These are phyloP conservation scores for Helicoverpa zea DNA, from an alignment of 1,140 invertebrate genomes.

Conservation along the genomic window DNA sequence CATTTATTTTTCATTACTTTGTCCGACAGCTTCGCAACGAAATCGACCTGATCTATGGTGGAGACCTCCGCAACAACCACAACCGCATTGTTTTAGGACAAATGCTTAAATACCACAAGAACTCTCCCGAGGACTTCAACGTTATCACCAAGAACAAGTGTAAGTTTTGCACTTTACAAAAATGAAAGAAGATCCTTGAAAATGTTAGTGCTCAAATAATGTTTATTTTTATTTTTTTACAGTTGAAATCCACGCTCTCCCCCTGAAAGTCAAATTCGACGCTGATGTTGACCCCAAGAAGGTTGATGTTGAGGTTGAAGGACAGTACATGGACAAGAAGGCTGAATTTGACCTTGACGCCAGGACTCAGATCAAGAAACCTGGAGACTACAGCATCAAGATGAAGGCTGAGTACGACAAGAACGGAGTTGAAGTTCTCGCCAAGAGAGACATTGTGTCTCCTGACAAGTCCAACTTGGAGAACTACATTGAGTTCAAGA, in stretches of 20 bases:
- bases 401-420: slow-evolving; percentile 87
- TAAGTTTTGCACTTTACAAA: slow-evolving; percentile 56
- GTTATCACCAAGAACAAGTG: slow-evolving; percentile 81
- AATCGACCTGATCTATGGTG: slow-evolving; percentile 88
- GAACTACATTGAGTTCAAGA: slow-evolving; percentile 88
- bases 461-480: slow-evolving; percentile 88
- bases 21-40: slow-evolving; percentile 83
- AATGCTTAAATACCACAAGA: slow-evolving; percentile 75
- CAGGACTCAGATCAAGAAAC: slow-evolving; percentile 85
- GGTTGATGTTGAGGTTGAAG: slow-evolving; percentile 83
- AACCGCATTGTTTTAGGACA: slow-evolving; percentile 87
- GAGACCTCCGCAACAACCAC: slow-evolving; percentile 87
- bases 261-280: slow-evolving; percentile 84
- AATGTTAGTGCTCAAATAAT: slow-evolving; percentile 31
- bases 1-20: not conserved
- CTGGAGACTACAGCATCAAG: slow-evolving; percentile 88
- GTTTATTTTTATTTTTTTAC: slow-evolving; percentile 55
- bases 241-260: slow-evolving; percentile 87
- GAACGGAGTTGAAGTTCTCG: slow-evolving; percentile 87
- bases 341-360: slow-evolving; percentile 87
- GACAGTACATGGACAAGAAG: slow-evolving; percentile 87
- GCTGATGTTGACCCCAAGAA: slow-evolving; percentile 86
- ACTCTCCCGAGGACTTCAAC: slow-evolving; percentile 67
- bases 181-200: not conserved
- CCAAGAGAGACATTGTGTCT: slow-evolving; percentile 86